A percentile compares a stretch with the other conserved stretches of the same genome.
Evolutionary conservation across 2,113 vertebrate genomes (phyloP).

Genomic region (Urocolius indicus): DNA sequence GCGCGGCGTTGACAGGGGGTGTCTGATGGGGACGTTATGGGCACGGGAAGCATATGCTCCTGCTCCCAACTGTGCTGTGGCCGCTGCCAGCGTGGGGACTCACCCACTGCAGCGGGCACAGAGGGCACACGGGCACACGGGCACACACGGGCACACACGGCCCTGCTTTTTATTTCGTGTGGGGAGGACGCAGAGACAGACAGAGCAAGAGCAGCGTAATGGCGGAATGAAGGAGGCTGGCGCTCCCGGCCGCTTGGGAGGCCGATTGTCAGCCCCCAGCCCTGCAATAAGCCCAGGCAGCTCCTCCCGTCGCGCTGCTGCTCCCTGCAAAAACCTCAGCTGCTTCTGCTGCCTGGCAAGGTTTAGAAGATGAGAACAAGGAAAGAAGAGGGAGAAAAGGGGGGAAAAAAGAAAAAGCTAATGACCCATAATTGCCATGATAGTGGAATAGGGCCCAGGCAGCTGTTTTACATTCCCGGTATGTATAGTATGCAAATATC

Average conservation of each 20-base stretch:
- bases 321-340: constrained; percentile 71
- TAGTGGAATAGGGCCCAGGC: constrained; percentile 81
- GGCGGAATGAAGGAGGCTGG: not conserved
- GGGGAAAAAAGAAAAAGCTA: constrained; percentile 59
- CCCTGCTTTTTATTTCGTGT: not conserved
- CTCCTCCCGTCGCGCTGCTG: constrained; percentile 16
- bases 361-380: constrained; percentile 75
- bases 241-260: not conserved
- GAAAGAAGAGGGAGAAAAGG: constrained; percentile 56
- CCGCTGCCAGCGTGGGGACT: not conserved
- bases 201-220: not conserved
- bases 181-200: not conserved
- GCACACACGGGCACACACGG: not conserved
- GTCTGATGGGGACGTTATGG: not conserved
- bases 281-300: constrained; percentile 20
- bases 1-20: not conserved
- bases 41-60: not conserved
- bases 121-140: not conserved
- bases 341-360: constrained; percentile 74
- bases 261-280: constrained; percentile 15
- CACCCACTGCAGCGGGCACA: not conserved
- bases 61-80: not conserved
- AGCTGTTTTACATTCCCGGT: constrained; percentile 85
- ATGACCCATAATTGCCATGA: constrained; percentile 85
- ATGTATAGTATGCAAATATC: constrained; percentile 88